Evolutionary conservation across 2,888 invertebrate species (phyloP).

Genomic region (Drosophila lutescens): DNA sequence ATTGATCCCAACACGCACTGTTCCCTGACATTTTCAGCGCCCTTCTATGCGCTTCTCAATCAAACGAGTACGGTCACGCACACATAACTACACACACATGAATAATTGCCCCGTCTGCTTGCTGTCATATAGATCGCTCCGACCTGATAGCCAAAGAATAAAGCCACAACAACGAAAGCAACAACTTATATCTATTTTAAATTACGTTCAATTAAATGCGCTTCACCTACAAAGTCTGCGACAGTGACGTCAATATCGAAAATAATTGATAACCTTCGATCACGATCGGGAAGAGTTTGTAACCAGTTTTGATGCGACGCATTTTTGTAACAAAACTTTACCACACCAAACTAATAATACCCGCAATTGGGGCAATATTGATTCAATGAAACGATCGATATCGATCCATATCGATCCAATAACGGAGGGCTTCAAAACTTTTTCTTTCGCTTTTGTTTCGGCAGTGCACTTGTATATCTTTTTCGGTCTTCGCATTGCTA

Average conservation of each 20-base stretch:
- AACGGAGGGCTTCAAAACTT: slow-evolving; percentile 3
- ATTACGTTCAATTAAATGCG: slow-evolving; percentile 74
- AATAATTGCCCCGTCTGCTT: slow-evolving; percentile 42
- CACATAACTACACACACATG: slow-evolving; percentile 22
- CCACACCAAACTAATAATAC: slow-evolving; percentile 26
- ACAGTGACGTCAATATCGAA: slow-evolving; percentile 56
- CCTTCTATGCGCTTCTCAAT: slow-evolving; percentile 61
- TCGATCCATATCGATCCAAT: slow-evolving; percentile 51
- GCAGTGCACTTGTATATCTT: slow-evolving; percentile 25
- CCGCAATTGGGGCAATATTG: slow-evolving; percentile 48
- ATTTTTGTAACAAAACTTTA: slow-evolving; percentile 45
- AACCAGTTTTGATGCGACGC: slow-evolving; percentile 51
- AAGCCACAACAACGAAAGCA: slow-evolving; percentile 22
- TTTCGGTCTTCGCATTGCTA: slow-evolving; percentile 12
- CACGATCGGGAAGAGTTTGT: slow-evolving; percentile 43
- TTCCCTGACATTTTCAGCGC: slow-evolving; percentile 50
- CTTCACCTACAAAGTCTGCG: slow-evolving; percentile 58
- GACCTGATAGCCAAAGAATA: slow-evolving; percentile 56
- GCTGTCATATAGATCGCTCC: slow-evolving; percentile 58
- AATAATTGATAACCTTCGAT: slow-evolving; percentile 56
- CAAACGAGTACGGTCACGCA: slow-evolving; percentile 28
- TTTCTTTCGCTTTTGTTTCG: slow-evolving; percentile 21
- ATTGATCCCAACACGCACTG: slow-evolving; percentile 53
- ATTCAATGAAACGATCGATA: slow-evolving; percentile 58
- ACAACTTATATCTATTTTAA: slow-evolving; percentile 74